Conservation (phyloP, 2,888 invertebrate species). For the Agrochola litura region DNA sequence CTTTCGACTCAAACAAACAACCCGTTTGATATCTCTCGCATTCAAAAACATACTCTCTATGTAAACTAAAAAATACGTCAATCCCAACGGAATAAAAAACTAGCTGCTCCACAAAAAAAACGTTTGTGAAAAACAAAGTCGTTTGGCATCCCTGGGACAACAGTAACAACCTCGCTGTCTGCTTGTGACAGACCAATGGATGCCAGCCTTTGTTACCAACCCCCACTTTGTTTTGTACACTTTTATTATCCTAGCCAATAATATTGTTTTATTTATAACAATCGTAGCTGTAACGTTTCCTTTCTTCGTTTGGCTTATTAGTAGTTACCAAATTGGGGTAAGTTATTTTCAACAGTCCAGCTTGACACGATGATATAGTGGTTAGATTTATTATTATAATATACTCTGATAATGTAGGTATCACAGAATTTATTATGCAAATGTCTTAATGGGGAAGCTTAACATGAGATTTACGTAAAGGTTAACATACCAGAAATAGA, state of each 20-base stretch:
- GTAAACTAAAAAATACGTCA: constrained; percentile 36
- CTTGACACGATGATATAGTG: background rate
- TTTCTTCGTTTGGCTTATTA: background rate
- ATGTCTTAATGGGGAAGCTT: constrained; percentile 22
- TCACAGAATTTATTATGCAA: constrained; percentile 14
- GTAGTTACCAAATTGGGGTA: background rate
- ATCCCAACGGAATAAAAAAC: constrained; percentile 57
- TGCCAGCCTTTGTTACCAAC: constrained; percentile 48
- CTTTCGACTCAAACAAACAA: constrained; percentile 5
- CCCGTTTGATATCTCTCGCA: constrained; percentile 13
- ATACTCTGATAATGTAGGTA: background rate
- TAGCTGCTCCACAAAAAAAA: constrained; percentile 44
- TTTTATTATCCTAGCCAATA: constrained; percentile 56
- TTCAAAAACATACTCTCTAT: constrained; percentile 14
- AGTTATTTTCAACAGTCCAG: constrained; percentile 2
- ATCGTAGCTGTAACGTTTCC: constrained; percentile 1
- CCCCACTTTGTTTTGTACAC: constrained; percentile 54
- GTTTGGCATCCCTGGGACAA: constrained; percentile 58
- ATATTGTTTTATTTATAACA: constrained; percentile 46
- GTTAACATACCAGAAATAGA: constrained; percentile 6
- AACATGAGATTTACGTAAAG: constrained; percentile 20
- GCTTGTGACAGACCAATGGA: constrained; percentile 63
- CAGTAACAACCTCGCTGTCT: constrained; percentile 55
- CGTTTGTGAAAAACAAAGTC: constrained; percentile 55
- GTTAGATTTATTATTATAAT: background rate